phyloP scores from a whole-genome alignment of 2,797 vertebrate genomes.

The Lepilemur septentrionalis region DNA sequence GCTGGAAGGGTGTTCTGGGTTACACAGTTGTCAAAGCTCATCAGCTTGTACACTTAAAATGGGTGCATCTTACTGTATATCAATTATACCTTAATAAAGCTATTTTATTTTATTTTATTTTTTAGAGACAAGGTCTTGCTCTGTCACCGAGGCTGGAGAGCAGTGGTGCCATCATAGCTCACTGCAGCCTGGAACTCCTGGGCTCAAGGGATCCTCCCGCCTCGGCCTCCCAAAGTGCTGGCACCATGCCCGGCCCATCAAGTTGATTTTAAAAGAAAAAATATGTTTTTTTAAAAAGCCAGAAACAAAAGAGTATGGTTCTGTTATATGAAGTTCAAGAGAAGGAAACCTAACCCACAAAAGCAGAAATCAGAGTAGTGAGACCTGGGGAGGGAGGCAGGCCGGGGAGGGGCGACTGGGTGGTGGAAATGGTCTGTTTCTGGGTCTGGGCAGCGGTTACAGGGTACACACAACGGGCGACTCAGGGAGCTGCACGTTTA shows the following conservation, averaged over 20 bases:
- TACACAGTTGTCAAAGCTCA: neutral
- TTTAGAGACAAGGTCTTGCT: neutral
- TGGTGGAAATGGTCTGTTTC: neutral
- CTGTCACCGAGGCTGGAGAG: neutral
- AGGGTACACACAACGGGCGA: neutral
- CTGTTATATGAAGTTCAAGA: neutral
- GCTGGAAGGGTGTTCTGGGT: accelerated
- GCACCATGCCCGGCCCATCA: neutral
- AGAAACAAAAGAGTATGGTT: neutral
- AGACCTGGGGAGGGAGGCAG: accelerated
- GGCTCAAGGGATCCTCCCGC: neutral
- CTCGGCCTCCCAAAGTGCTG: neutral
- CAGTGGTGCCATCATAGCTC: neutral
- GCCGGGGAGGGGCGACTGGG: accelerated
- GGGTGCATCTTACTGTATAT: neutral
- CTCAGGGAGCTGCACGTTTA: neutral
- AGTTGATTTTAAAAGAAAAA: neutral
- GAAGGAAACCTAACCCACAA: no score
- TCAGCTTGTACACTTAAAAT: neutral
- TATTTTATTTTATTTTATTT: neutral
- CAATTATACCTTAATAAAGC: neutral
- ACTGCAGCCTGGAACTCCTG: neutral
- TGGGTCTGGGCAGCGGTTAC: accelerated
- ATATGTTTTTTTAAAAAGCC: neutral
- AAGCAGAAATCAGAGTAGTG: accelerated